phyloP scores from a whole-genome alignment of 2,113 vertebrate species.

The Turnix velox region DNA sequence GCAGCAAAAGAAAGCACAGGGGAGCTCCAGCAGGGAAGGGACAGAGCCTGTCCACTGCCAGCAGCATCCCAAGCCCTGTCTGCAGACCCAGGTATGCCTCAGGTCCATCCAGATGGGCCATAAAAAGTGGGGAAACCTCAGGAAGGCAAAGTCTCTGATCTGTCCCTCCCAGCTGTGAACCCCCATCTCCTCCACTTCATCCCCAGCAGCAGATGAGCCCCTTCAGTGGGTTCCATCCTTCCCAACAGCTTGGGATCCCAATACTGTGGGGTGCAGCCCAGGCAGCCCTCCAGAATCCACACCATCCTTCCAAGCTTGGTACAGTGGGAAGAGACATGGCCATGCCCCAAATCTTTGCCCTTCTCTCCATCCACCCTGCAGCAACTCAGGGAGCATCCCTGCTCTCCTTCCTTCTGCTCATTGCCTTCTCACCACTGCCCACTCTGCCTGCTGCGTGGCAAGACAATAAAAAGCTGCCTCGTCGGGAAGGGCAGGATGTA shows the following conservation, averaged over 20 bases:
- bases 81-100: fast-evolving
- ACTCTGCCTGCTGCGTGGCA: background rate
- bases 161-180: fast-evolving
- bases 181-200: background rate
- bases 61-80: background rate
- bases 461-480: background rate
- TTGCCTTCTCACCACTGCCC: background rate
- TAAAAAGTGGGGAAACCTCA: background rate
- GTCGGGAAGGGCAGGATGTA: background rate
- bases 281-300: fast-evolving
- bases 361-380: background rate
- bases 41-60: background rate
- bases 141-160: background rate
- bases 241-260: background rate
- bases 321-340: background rate
- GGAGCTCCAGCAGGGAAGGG: background rate
- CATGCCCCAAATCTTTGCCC: background rate
- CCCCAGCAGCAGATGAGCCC: background rate
- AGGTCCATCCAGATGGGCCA: background rate
- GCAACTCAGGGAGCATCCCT: fast-evolving
- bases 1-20: background rate
- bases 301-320: fast-evolving
- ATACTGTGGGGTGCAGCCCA: background rate
- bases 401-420: fast-evolving
- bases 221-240: background rate